Conservation (phyloP, 1,140 invertebrate genomes). For the Mycetomoellerius zeteki region DNA sequence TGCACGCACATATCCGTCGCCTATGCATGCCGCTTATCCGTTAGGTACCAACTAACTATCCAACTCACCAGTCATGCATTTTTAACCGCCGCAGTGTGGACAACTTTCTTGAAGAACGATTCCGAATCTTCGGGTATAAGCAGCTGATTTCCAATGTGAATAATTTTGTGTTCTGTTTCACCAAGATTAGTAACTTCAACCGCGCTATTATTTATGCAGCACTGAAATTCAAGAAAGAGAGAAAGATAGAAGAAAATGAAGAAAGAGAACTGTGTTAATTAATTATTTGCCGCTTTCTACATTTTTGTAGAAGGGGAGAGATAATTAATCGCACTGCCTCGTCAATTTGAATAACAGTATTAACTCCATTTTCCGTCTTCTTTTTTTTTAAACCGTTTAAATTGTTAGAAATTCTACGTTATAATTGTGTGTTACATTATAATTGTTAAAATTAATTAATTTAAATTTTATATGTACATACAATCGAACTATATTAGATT, state of each 20-base stretch:
- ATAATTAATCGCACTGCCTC: conserved; percentile 7
- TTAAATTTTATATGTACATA: neutral
- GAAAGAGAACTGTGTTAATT: neutral
- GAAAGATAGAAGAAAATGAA: neutral
- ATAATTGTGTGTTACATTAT: no score
- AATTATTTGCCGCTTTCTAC: conserved; percentile 12
- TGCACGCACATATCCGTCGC: conserved; percentile 65
- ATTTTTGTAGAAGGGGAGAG: neutral
- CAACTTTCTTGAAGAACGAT: neutral
- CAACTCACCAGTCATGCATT: conserved; percentile 35
- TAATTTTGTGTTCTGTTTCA: conserved; percentile 28
- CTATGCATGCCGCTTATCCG: conserved; percentile 49
- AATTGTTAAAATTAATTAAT: conserved; percentile 5
- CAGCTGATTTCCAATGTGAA: neutral
- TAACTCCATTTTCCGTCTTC: neutral
- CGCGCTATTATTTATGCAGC: neutral
- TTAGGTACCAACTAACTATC: conserved; percentile 2
- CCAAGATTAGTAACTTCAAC: neutral
- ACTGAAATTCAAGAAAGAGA: neutral
- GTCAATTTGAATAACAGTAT: neutral
- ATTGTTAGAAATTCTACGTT: neutral
- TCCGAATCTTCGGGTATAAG: neutral
- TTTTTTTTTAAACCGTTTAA: neutral
- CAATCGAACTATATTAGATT: neutral
- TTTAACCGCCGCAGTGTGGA: conserved; percentile 17